Percentiles rank a stretch among this genome's conserved stretches.
Evolutionary conservation across 2,797 vertebrate genomes (phyloP).

Genomic region (Rousettus madagascariensis): DNA sequence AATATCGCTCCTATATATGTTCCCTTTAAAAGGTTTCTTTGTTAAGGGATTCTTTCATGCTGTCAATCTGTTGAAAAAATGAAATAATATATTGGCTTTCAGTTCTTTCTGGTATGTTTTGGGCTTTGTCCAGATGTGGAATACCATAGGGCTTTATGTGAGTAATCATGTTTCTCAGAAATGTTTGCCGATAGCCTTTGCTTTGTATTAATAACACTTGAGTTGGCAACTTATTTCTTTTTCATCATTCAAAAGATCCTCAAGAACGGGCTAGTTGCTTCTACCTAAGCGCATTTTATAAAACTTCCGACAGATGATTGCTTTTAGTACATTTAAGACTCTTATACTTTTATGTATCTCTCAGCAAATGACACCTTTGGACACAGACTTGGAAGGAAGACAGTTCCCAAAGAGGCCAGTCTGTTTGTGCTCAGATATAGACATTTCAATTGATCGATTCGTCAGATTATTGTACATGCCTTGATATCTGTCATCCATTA

Average conservation of each 20-base stretch:
- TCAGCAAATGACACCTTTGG: neutral
- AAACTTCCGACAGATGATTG: neutral
- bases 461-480: neutral
- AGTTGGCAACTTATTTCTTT: neutral
- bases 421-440: neutral
- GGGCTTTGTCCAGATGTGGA: neutral
- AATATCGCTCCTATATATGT: neutral
- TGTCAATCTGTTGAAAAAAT: neutral
- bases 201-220: neutral
- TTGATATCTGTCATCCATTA: neutral
- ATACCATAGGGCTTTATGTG: neutral
- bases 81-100: neutral
- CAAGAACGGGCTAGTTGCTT: neutral
- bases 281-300: neutral
- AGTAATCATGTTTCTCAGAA: neutral
- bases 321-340: neutral
- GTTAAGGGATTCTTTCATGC: neutral
- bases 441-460: neutral
- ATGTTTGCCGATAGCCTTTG: neutral
- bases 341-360: neutral
- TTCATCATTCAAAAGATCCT: neutral
- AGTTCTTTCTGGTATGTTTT: neutral
- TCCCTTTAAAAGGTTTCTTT: neutral
- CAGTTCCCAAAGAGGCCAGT: neutral
- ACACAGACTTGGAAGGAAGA: neutral